Evolutionary conservation across 2,797 vertebrate genomes (phyloP).

Genomic region (Rhynchonycteris naso): DNA sequence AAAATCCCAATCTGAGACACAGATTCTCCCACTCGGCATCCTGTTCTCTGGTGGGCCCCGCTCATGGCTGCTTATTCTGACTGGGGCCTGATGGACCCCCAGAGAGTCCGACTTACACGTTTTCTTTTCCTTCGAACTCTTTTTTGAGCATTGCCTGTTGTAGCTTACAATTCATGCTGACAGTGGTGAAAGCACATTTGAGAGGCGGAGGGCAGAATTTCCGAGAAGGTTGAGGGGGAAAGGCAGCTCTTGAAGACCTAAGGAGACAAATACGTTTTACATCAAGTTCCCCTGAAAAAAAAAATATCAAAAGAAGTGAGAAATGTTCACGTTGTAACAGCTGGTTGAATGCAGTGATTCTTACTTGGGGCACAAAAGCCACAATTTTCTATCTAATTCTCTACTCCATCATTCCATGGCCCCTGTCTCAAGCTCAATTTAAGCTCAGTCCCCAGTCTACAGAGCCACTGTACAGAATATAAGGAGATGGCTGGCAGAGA

Average conservation of each 20-base stretch:
- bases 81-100: conserved; percentile 35
- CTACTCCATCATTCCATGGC: conserved; percentile 81
- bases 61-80: conserved; percentile 29
- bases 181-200: conserved; percentile 62
- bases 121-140: conserved; percentile 70
- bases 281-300: conserved; percentile 69
- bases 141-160: conserved; percentile 71
- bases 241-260: conserved; percentile 74
- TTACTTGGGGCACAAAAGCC: conserved; percentile 81
- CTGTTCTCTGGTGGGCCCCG: conserved; percentile 17
- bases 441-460: conserved; percentile 80
- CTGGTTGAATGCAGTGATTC: conserved; percentile 71
- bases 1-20: conserved; percentile 27
- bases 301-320: conserved; percentile 77
- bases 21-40: conserved; percentile 41
- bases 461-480: conserved; percentile 69
- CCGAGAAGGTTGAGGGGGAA: conserved; percentile 39
- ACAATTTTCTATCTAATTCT: conserved; percentile 85
- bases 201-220: conserved; percentile 72
- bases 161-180: not conserved
- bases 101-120: conserved; percentile 59
- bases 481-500: conserved; percentile 69
- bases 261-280: conserved; percentile 82
- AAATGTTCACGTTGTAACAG: conserved; percentile 70
- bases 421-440: conserved; percentile 82